Percentiles rank a stretch among this genome's conserved stretches.
phyloP scores from a whole-genome alignment of 2,888 invertebrate genomes.

The Globia sparganii region DNA sequence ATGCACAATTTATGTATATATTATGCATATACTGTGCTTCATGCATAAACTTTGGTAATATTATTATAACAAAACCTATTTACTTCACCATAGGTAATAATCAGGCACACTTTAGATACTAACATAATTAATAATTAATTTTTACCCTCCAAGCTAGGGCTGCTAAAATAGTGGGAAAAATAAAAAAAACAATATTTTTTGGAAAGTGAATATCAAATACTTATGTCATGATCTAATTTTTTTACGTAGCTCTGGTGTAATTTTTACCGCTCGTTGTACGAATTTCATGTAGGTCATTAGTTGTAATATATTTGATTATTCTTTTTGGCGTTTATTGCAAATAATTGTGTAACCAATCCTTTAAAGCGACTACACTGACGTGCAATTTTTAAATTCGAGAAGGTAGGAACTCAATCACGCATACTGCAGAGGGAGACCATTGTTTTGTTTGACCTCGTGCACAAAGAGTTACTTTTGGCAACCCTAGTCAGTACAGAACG shows the following conservation, averaged over 20 bases:
- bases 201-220: not conserved
- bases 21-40: not conserved
- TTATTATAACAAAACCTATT: conserved; percentile 12
- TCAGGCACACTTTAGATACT: conserved; percentile 15
- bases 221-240: not conserved
- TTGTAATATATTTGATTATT: not conserved
- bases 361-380: not conserved
- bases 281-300: not conserved
- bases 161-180: not conserved
- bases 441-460: conserved; percentile 26
- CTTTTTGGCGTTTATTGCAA: not conserved
- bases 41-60: not conserved
- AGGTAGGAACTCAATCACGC: not conserved
- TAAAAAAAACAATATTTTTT: not conserved
- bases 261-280: not conserved
- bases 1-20: not conserved
- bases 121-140: conserved; percentile 34
- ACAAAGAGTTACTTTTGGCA: conserved; percentile 11
- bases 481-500: conserved; percentile 41
- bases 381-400: not conserved
- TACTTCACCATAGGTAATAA: not conserved
- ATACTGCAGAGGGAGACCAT: conserved; percentile 4
- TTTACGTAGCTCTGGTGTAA: not conserved
- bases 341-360: not conserved
- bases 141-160: conserved; percentile 19